Evolutionary conservation across 2,113 vertebrate species (phyloP), one percentile per base, ranked within the genome.

Genomic region (Cryptomyrus ogoouensis): DNA sequence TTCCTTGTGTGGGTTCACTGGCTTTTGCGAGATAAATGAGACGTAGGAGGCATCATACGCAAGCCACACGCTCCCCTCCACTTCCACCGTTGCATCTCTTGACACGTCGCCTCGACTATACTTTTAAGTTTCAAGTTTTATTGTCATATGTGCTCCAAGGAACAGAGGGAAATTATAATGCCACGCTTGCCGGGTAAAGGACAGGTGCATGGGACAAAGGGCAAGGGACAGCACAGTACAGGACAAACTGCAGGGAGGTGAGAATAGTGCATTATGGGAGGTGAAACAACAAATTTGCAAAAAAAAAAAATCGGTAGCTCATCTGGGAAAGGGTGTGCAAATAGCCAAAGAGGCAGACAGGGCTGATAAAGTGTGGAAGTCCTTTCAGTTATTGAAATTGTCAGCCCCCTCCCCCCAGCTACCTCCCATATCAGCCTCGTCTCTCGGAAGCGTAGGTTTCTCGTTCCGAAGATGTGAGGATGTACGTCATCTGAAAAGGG

Each of bases 401-500:
- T 86, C 83, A 49, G 46, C 44, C 24, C 46, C 50, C 49, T 52
- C 39, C 66, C 21, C 77, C 49, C 13, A 50, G 46, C 42, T 46
- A 13, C 53, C 31, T 74, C 77, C 47, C 27, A 21, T 15, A n/a
- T 91, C 74, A 88, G 44, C 53, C 87, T 50, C n/a, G 77, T 84
- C 83, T 89, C 83, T 83, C 46, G 52, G n/a, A 1, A 7, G 88
- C 49, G 88, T 39, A 35, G 27, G 80, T 6, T 66, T 47, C 83
- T 91, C 58, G 88, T 91, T 89, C 89, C 9, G 21, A 53, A 86
- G 42, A 35, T 39, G 53, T 86, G 49, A 89, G 56, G 58, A 74
- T 88, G 56, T 58, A 49, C 90, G 85, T 56, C 19, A 88, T 35
- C 80, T 53, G 74, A 50, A 92, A 89, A 90, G 77, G 86, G 56